phyloP scores from a whole-genome alignment of 2,113 vertebrate genomes.

The Sturnus vulgaris region DNA sequence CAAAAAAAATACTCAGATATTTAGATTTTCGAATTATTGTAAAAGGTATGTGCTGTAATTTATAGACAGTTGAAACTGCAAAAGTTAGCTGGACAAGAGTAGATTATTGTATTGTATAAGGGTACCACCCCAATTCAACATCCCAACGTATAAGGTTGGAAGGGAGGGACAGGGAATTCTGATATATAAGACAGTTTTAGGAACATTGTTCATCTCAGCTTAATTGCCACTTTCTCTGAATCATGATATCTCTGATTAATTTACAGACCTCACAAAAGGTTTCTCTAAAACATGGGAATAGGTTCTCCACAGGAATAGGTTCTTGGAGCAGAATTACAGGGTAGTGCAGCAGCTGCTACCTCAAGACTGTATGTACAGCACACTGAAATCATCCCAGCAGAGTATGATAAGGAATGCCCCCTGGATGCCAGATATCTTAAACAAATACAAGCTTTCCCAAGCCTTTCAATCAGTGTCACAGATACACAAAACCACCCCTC shows the following conservation, averaged over 20 bases:
- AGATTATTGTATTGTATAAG: not conserved
- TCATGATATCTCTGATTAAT: not conserved
- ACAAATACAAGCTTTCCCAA: not conserved
- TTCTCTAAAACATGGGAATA: not conserved
- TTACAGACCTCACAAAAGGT: not conserved
- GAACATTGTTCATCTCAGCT: not conserved
- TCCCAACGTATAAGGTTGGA: not conserved
- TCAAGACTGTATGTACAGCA: not conserved
- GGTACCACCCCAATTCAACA: not conserved
- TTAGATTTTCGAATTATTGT: not conserved
- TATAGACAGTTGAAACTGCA: not conserved
- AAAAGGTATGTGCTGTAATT: not conserved
- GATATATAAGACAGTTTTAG: not conserved
- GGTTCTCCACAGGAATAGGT: not conserved
- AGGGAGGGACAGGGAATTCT: not conserved
- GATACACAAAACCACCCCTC: not conserved
- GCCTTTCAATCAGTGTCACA: not conserved
- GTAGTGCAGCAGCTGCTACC: not conserved
- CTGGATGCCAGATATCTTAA: conserved; percentile 1
- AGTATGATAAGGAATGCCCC: not conserved
- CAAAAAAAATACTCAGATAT: not conserved
- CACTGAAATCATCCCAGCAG: not conserved
- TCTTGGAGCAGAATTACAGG: not conserved
- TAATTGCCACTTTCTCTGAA: not conserved
- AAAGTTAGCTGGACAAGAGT: not conserved